Percentiles rank a stretch among this genome's conserved stretches.
Conservation (phyloP, 2,797 vertebrate species). For the Champsocephalus esox region DNA sequence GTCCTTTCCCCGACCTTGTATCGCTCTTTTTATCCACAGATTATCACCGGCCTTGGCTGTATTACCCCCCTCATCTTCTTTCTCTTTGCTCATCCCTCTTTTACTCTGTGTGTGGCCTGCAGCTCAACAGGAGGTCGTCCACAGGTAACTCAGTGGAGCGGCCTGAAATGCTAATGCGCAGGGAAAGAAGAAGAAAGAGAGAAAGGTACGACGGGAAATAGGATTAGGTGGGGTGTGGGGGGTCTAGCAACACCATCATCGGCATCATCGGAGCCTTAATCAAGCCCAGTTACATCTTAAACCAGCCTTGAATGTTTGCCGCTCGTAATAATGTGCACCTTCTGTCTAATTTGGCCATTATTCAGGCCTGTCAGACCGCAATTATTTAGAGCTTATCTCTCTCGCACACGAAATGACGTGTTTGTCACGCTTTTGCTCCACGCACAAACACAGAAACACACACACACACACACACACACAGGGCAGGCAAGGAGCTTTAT, state of each 20-base stretch:
- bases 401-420: slow-evolving; percentile 83
- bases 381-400: slow-evolving; percentile 89
- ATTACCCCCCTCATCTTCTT: slow-evolving; percentile 34
- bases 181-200: slow-evolving; percentile 9
- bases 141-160: slow-evolving; percentile 64
- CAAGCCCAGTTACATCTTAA: slow-evolving; percentile 72
- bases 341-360: slow-evolving; percentile 88
- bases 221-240: slow-evolving; percentile 44
- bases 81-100: slow-evolving; percentile 61
- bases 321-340: slow-evolving; percentile 81
- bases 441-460: slow-evolving; percentile 33
- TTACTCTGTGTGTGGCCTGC: slow-evolving; percentile 72
- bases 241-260: slow-evolving; percentile 38
- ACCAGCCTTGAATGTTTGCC: slow-evolving; percentile 75
- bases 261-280: slow-evolving; percentile 69
- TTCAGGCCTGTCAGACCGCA: slow-evolving; percentile 87
- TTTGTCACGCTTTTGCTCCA: slow-evolving; percentile 82
- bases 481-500: slow-evolving; percentile 56
- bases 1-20: slow-evolving; percentile 70
- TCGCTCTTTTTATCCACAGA: slow-evolving; percentile 52
- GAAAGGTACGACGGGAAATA: slow-evolving; percentile 36
- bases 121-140: slow-evolving; percentile 72
- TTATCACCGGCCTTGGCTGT: slow-evolving; percentile 53
- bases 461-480: slow-evolving; percentile 30
- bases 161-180: slow-evolving; percentile 49